Evolutionary conservation across 2,888 invertebrate genomes (phyloP).

Genomic region (Cerastoderma edule): DNA sequence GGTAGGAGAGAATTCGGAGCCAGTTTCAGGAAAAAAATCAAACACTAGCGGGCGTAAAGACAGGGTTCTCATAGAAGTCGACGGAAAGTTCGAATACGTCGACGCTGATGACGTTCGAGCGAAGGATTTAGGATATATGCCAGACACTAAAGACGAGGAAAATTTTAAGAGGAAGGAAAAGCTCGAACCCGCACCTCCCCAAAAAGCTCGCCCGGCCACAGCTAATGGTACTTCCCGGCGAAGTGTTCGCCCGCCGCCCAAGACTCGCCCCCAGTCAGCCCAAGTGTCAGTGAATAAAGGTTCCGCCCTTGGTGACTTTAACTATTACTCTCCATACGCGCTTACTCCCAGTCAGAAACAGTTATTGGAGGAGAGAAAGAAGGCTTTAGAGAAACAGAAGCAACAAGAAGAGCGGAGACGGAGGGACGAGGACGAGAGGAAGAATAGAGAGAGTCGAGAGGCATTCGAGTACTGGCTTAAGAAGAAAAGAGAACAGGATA

Average conservation of each 20-base stretch:
- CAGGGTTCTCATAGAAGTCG: constrained; percentile 80
- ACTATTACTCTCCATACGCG: constrained; percentile 80
- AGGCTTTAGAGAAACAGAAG: constrained; percentile 67
- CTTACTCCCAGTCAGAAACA: constrained; percentile 74
- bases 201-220: constrained; percentile 74
- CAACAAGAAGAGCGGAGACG: constrained; percentile 67
- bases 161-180: constrained; percentile 51
- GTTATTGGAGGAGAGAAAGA: constrained; percentile 64
- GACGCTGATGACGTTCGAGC: constrained; percentile 78
- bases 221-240: constrained; percentile 59
- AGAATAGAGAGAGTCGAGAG: constrained; percentile 68
- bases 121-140: constrained; percentile 59
- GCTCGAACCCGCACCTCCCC: constrained; percentile 68
- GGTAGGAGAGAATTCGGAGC: constrained; percentile 53
- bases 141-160: constrained; percentile 55
- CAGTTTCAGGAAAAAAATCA: constrained; percentile 51
- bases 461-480: constrained; percentile 77
- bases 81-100: constrained; percentile 80
- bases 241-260: constrained; percentile 55
- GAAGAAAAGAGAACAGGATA: constrained; percentile 65
- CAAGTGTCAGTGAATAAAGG: constrained; percentile 27
- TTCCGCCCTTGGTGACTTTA: constrained; percentile 61
- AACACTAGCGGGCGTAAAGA: constrained; percentile 64
- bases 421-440: constrained; percentile 71
- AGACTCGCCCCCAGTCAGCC: constrained; percentile 74